A percentile compares a stretch with the other conserved stretches of the same genome.
Conservation (phyloP, 2,113 vertebrate species). For the Sinocyclocheilus anophthalmus region DNA sequence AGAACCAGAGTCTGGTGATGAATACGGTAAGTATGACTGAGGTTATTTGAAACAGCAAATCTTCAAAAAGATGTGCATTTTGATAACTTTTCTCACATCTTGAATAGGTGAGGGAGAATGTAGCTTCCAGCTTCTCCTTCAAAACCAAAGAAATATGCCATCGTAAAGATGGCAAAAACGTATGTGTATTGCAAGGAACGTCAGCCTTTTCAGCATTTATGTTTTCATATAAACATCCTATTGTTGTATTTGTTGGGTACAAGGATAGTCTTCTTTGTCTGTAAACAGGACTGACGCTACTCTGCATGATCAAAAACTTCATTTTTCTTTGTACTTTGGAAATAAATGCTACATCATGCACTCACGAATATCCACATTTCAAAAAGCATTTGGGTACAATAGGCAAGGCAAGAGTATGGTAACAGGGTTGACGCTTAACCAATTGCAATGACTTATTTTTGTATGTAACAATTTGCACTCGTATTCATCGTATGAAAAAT, state of each 20-base stretch:
- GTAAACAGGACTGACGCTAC: neutral
- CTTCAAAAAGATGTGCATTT: neutral
- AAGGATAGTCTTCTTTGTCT: neutral
- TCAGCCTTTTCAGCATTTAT: neutral
- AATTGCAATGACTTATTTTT: neutral
- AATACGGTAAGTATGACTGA: neutral
- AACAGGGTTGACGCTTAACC: neutral
- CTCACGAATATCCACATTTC: neutral
- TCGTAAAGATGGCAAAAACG: neutral
- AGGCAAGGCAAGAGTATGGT: neutral
- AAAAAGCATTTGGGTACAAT: neutral
- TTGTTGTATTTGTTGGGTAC: neutral
- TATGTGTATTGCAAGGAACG: neutral
- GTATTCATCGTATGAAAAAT: neutral
- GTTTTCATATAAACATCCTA: neutral
- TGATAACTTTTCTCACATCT: neutral
- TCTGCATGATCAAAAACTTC: neutral
- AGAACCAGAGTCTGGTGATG: neutral
- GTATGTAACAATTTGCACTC: neutral
- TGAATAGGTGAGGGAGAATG: neutral
- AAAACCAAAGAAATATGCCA: neutral
- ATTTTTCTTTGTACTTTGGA: neutral
- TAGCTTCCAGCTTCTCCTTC: conserved; percentile 3
- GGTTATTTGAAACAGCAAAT: neutral
- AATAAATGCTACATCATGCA: neutral